These are phyloP conservation scores for Papilio xuthus DNA, from an alignment of 1,140 invertebrate genomes.

Conservation along the genomic window DNA sequence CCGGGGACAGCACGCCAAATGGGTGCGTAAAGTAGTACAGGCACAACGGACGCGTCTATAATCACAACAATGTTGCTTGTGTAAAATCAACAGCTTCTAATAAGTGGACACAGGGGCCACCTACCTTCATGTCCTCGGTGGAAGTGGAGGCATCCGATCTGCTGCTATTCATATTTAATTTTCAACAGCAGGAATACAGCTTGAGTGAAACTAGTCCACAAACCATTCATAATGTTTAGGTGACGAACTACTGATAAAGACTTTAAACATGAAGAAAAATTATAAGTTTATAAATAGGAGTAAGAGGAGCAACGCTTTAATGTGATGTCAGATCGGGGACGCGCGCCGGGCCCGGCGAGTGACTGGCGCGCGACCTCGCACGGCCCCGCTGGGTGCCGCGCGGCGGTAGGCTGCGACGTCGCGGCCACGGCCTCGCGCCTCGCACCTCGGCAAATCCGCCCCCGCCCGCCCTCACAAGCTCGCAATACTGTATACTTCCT, in stretches of 20 bases:
- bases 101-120: background rate
- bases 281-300: background rate
- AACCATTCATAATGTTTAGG: background rate
- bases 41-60: constrained; percentile 75
- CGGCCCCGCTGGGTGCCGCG: constrained; percentile 34
- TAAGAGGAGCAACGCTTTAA: background rate
- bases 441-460: background rate
- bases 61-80: constrained; percentile 31
- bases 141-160: constrained; percentile 70
- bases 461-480: background rate
- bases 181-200: background rate
- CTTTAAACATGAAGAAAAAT: background rate
- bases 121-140: constrained; percentile 68
- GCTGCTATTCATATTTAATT: constrained; percentile 52
- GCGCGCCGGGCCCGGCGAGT: background rate
- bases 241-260: background rate
- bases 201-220: background rate
- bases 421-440: constrained; percentile 12
- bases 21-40: constrained; percentile 80
- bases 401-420: constrained; percentile 36
- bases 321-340: background rate
- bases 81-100: background rate
- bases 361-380: constrained; percentile 37
- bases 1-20: constrained; percentile 77
- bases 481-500: background rate